Conservation (phyloP, 2,797 vertebrate species). For the Macroramphosus scolopax region DNA sequence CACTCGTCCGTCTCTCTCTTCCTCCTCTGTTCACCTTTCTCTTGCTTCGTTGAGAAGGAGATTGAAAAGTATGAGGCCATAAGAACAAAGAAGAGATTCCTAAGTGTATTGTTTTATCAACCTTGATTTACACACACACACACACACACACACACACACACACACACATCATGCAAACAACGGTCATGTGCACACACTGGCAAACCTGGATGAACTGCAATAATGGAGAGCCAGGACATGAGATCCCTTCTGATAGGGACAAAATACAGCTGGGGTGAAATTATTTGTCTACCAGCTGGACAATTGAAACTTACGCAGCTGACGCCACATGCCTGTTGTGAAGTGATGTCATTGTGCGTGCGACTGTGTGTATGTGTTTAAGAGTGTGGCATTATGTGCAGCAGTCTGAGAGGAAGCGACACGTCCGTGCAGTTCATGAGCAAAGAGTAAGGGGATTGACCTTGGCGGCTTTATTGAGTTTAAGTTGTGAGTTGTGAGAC, state of each 20-base stretch:
- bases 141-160: neutral
- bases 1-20: conserved; percentile 32
- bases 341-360: too few species aligned
- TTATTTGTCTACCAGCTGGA: too few species aligned
- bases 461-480: conserved; percentile 54
- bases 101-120: conserved; percentile 3
- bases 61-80: conserved; percentile 27
- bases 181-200: too few species aligned
- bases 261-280: too few species aligned
- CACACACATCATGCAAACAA: too few species aligned
- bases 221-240: too few species aligned
- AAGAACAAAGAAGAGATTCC: neutral
- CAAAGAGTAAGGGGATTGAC: conserved; percentile 24
- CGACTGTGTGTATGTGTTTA: too few species aligned
- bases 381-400: neutral
- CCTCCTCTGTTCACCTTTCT: conserved; percentile 10
- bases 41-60: conserved; percentile 7
- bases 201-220: too few species aligned
- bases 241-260: too few species aligned
- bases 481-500: conserved; percentile 38
- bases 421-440: conserved; percentile 21
- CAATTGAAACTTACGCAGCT: too few species aligned
- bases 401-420: conserved; percentile 30
- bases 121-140: neutral
- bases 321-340: too few species aligned